Base-by-base conservation (phyloP, 2,113 vertebrate genomes). In the Tyrannus savana region DNA sequence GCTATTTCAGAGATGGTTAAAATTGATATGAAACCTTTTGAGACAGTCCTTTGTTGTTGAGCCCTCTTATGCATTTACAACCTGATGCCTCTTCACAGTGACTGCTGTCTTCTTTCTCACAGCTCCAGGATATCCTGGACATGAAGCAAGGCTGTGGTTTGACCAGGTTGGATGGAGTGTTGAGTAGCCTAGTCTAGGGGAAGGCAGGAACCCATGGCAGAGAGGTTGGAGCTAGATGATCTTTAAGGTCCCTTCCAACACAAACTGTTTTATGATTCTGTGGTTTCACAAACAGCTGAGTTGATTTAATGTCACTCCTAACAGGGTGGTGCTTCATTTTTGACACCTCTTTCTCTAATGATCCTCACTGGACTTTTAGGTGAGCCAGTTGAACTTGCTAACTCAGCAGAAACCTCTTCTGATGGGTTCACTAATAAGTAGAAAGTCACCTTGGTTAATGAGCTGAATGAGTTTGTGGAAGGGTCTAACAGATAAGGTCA, bases 151-250 rank as follows among this genome's bases (percentile, higher is more conserved):
- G 55, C 22, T 56, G 63, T 56, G 22, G 35, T 69, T 69, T 69
- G 72, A 42, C 72, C 35, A 84, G 22, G 46, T 28, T 37, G 64
- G 80, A 90, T 37, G 56, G 12, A 49, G 49, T 15, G 15, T 7
- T 77, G 63, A 71, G 56, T 42, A 77, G 11, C 22, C 22, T 63
- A 27, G 16, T 33, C 22, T 50, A 37, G 22, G 23, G 19, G 49
- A 56, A 58, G 15, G 35, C 42, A 42, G 42, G 35, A 63, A 17
- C 8, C 23, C 15, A 3, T 0, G 2, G 42, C 2, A 0, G 42
- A 5, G 53, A 33, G 8, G 6, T 5, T 83, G 35, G 47, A 83
- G 47, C 16, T 6, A 18, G 12, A 15, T 55, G 28, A 41, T 68
- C 19, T n/a, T 47, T 41, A 19, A 47, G 39, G 24, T 62, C 39